These are phyloP conservation scores for Drosophila buzzatii DNA, from an alignment of 2,888 invertebrate genomes.

Conservation along the genomic window DNA sequence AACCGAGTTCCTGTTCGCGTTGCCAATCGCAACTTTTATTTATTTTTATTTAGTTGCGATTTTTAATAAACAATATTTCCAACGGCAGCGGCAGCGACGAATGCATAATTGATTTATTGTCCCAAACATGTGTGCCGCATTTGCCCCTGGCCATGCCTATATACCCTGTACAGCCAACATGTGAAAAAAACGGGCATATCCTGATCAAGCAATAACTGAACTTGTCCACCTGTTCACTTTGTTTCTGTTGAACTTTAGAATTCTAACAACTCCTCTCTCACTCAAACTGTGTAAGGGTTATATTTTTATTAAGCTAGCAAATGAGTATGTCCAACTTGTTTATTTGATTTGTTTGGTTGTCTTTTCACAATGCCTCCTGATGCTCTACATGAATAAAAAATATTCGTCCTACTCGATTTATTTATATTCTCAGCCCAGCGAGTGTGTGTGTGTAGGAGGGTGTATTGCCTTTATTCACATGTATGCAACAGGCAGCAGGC, in stretches of 20 bases:
- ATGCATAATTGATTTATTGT: constrained; percentile 48
- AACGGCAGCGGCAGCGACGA: neutral
- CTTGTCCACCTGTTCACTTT: too few species aligned
- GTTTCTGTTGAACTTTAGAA: too few species aligned
- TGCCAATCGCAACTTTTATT: constrained; percentile 12
- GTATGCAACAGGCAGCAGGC: neutral
- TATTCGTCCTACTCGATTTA: constrained; percentile 3
- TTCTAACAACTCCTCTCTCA: neutral
- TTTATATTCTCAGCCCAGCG: neutral
- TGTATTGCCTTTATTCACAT: neutral
- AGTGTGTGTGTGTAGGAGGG: neutral
- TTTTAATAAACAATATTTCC: constrained; percentile 33
- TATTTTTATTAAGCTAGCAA: neutral
- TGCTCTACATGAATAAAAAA: constrained; percentile 13
- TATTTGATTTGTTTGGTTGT: neutral
- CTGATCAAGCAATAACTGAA: neutral
- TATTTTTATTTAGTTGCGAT: constrained; percentile 22
- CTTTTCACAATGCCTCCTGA: constrained; percentile 2
- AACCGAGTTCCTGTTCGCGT: constrained; percentile 12
- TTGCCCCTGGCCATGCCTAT: neutral
- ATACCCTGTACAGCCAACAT: neutral
- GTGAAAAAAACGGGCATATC: neutral
- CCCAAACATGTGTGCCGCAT: constrained; percentile 22
- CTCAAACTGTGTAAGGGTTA: neutral
- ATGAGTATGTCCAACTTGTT: neutral